phyloP scores from a whole-genome alignment of 2,888 invertebrate species.

The Oscheius sp. region DNA sequence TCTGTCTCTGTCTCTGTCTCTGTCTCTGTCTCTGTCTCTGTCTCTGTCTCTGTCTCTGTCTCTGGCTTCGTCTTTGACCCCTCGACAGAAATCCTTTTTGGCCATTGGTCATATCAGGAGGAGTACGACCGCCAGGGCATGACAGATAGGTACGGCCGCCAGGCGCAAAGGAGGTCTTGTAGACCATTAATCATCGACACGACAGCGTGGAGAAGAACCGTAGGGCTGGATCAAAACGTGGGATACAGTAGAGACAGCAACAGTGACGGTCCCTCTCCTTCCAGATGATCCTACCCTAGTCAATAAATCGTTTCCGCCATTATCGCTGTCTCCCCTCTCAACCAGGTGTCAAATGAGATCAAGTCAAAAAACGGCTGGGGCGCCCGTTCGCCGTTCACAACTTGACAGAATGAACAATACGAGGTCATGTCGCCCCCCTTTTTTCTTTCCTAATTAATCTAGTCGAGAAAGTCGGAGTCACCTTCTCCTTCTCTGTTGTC shows the following conservation, averaged over 20 bases:
- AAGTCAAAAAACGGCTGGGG: slow-evolving; percentile 30
- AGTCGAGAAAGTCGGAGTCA: too few species aligned
- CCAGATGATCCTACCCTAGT: background rate
- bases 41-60: background rate
- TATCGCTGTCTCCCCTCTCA: background rate
- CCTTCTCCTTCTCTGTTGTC: background rate
- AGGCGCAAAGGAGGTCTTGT: slow-evolving; percentile 36
- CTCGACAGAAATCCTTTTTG: background rate
- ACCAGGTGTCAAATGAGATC: slow-evolving; percentile 28
- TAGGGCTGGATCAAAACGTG: background rate
- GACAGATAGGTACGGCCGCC: slow-evolving; percentile 26
- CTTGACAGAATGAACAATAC: slow-evolving; percentile 22
- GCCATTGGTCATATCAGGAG: slow-evolving; percentile 5
- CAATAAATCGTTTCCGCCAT: background rate
- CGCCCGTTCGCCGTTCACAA: slow-evolving; percentile 7
- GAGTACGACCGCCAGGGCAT: slow-evolving; percentile 25
- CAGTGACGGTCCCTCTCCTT: background rate
- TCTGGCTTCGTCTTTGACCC: background rate
- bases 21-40: too few species aligned
- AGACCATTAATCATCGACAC: slow-evolving; percentile 28
- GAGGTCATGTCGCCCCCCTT: background rate
- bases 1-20: too few species aligned
- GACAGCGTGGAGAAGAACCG: slow-evolving; percentile 24
- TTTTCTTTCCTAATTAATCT: too few species aligned
- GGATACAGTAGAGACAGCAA: background rate